Conservation (phyloP, 53 echinoderm and acorn worm species). For the Temnopleurus reevesii region DNA sequence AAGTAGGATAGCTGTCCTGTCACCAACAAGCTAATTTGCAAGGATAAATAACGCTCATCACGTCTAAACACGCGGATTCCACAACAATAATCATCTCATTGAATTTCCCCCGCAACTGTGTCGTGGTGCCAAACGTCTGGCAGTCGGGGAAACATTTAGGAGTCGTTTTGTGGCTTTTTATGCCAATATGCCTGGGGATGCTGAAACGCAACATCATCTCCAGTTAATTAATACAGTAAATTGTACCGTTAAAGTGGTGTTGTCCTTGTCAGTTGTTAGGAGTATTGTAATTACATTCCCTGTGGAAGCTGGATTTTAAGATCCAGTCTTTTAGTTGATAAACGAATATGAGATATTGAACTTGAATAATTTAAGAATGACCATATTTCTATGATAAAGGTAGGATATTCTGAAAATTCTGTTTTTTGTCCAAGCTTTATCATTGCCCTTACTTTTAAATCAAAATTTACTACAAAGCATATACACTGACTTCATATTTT, state of each 20-base stretch:
- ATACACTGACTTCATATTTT: too few species aligned
- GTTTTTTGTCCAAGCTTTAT: too few species aligned
- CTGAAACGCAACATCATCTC: slow-evolving; percentile 19
- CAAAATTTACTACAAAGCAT: too few species aligned
- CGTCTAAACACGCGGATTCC: slow-evolving; percentile 5
- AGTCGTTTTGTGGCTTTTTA: neutral
- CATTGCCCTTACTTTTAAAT: too few species aligned
- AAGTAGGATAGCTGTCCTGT: neutral
- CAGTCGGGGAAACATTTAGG: neutral
- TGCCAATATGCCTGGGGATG: too few species aligned
- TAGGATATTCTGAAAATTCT: too few species aligned
- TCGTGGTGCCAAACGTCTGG: slow-evolving; percentile 19
- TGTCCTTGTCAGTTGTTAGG: neutral
- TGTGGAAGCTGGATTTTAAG: too few species aligned
- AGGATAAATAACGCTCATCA: slow-evolving; percentile 49
- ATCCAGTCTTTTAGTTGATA: too few species aligned
- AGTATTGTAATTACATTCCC: too few species aligned
- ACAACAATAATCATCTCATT: slow-evolving; percentile 28
- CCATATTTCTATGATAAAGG: too few species aligned
- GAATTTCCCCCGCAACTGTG: neutral
- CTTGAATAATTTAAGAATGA: too few species aligned
- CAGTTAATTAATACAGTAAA: neutral
- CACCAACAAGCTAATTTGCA: slow-evolving; percentile 13
- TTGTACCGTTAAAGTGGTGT: neutral
- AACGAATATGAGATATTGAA: too few species aligned